These are phyloP conservation scores for Merops nubicus DNA, from an alignment of 2,113 vertebrate genomes.

Conservation along the genomic window DNA sequence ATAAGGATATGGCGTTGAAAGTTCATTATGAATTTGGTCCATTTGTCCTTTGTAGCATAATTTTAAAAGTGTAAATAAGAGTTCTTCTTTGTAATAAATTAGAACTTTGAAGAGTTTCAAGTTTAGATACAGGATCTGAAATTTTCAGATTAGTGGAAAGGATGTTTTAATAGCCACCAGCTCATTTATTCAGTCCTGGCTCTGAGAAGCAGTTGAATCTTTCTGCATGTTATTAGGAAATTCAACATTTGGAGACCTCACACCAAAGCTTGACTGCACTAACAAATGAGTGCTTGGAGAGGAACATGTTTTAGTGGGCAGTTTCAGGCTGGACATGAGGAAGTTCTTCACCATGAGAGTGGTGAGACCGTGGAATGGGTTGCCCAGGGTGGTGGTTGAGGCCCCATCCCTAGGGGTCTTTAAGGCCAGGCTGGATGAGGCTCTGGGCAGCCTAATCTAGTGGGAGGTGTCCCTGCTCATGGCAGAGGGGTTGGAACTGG, in stretches of 20 bases:
- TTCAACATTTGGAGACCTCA: not conserved
- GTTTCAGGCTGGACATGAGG: no score
- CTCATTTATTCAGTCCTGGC: not conserved
- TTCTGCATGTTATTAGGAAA: not conserved
- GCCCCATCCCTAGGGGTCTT: no score
- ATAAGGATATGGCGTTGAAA: not conserved
- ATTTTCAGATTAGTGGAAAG: not conserved
- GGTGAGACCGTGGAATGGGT: no score
- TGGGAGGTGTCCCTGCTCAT: no score
- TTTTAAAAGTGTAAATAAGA: not conserved
- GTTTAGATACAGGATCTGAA: rapidly evolving
- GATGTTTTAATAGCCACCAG: not conserved
- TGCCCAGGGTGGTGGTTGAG: no score
- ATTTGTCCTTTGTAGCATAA: not conserved
- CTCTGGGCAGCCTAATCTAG: no score
- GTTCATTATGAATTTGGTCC: not conserved
- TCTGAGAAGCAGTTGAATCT: not conserved
- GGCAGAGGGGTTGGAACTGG: no score
- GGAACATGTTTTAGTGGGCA: no score
- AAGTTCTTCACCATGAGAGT: no score
- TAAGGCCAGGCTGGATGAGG: no score
- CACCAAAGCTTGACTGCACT: not conserved
- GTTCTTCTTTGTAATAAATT: not conserved
- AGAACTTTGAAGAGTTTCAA: not conserved
- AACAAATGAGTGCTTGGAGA: not conserved